Base-by-base conservation (phyloP, 2,888 invertebrate species). In the Toxonevra muliebris region DNA sequence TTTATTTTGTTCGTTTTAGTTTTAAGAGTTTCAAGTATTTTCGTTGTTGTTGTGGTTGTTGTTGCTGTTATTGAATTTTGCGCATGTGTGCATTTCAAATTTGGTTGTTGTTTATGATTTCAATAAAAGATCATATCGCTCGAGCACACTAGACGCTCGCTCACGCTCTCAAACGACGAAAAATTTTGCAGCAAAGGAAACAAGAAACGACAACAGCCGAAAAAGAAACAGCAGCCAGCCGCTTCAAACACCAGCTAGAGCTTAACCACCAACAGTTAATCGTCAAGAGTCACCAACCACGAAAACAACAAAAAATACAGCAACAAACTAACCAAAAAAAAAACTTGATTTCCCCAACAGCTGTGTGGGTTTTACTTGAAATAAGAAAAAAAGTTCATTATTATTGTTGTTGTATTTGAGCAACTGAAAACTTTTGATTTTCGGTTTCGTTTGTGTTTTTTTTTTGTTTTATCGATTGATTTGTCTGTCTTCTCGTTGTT, bases 331-430 rank as follows among this genome's bases (percentile, higher is more conserved):
- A 7, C 48, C 5, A 13, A 58, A 42, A 13, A 48, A 41, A 59
- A 59, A 67, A 67, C 67, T 62, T 67, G 67, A 62, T 67, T 59
- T 58, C 67, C 58, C 58, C 61, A 66, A 67, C 67, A 67, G 67
- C 67, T 67, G 67, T 67, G 67, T 67, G 67, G 67, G 62, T 62
- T 67, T 67, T 55, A 48, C 20, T 48, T 61, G 12, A 57, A 20
- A 4, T 30, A 30, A 30, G 7, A 30, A 30, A 30, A 30, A 30
- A 30, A 30, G 7, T 4, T 4, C 7, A 30, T 7, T 30, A 30
- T 4, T 30, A 7, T 30, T 30, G 30, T 30, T 30, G 30, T 30
- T 30, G 30, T 30, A 30, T 30, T 30, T 30, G 30, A 30, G 30
- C 30, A 30, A 30, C n/a, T n/a, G n/a, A n/a, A n/a, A n/a, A n/a